Conservation (phyloP, 2,888 invertebrate genomes). For the Hypercompe scribonia region DNA sequence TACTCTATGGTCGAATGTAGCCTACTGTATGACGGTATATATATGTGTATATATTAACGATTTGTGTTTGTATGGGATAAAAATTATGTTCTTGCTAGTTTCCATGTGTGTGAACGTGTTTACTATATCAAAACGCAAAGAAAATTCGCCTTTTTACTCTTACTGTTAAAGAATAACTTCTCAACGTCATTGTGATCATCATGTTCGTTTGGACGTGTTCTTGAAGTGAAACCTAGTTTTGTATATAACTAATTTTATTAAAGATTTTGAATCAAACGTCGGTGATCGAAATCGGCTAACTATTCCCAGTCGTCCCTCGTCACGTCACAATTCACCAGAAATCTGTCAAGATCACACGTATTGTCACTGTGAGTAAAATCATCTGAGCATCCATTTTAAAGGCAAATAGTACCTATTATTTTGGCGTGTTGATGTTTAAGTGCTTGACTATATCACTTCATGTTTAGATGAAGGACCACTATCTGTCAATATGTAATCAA, state of each 20-base stretch:
- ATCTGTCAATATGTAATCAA: constrained; percentile 4
- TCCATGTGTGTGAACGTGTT: constrained; percentile 43
- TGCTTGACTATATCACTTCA: background rate
- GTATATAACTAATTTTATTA: constrained; percentile 14
- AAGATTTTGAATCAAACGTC: constrained; percentile 36
- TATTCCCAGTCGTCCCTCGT: constrained; percentile 39
- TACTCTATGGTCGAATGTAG: background rate
- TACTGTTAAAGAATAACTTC: constrained; percentile 21
- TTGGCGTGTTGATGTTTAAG: background rate
- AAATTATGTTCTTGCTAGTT: constrained; percentile 21
- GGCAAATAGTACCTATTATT: constrained; percentile 17
- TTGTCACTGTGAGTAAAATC: constrained; percentile 38
- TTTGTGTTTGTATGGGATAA: background rate
- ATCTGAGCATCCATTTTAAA: constrained; percentile 43
- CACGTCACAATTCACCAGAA: constrained; percentile 58
- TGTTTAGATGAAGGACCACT: constrained; percentile 2
- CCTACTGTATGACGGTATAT: background rate
- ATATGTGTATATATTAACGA: background rate
- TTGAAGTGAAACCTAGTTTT: constrained; percentile 24
- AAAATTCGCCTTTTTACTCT: constrained; percentile 39
- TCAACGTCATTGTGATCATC: constrained; percentile 23
- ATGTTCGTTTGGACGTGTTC: constrained; percentile 28
- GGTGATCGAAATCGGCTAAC: constrained; percentile 35
- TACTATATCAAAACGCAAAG: constrained; percentile 32
- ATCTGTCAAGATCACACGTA: constrained; percentile 62